phyloP scores from a whole-genome alignment of 1,140 invertebrate genomes.

The Caenorhabditis remanei region DNA sequence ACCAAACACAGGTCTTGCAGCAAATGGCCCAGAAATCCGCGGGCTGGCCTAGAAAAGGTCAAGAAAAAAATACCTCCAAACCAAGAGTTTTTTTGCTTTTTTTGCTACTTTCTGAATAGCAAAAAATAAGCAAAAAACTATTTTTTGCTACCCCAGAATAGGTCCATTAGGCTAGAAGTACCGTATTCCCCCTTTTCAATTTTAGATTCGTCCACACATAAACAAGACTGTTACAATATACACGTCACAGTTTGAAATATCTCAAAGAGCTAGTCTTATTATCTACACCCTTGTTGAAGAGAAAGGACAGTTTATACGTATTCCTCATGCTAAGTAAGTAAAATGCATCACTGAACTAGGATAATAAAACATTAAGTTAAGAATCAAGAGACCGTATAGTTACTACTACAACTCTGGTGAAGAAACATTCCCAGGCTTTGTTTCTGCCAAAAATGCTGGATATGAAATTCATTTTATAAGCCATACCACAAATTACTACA shows the following conservation, averaged over 20 bases:
- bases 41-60: too few species aligned
- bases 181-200: background rate
- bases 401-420: background rate
- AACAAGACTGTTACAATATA: background rate
- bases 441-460: background rate
- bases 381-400: background rate
- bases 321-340: constrained; percentile 9
- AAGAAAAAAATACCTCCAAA: too few species aligned
- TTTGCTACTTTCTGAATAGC: too few species aligned
- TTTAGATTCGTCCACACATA: background rate
- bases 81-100: too few species aligned
- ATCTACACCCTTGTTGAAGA: background rate
- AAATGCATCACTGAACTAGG: too few species aligned
- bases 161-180: background rate
- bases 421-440: background rate
- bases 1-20: too few species aligned
- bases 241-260: background rate
- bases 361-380: background rate
- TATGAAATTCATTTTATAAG: constrained; percentile 6
- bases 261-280: background rate
- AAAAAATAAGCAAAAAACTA: too few species aligned
- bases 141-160: too few species aligned
- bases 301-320: background rate
- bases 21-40: too few species aligned
- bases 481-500: background rate